Conservation (phyloP, 2,888 invertebrate genomes). For the Thelaira solivaga region DNA sequence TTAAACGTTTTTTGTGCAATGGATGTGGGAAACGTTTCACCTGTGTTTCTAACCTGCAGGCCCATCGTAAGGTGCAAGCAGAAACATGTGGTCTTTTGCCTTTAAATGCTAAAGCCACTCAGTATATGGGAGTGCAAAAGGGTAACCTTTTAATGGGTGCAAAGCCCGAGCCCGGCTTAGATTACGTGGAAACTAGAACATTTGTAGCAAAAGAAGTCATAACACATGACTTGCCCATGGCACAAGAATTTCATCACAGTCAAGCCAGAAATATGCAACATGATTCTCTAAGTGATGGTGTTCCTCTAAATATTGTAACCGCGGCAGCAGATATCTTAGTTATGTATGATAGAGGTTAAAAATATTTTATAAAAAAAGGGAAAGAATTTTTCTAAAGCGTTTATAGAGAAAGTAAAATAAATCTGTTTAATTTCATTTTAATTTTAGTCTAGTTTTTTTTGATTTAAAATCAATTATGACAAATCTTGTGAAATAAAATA, state of each 20-base stretch:
- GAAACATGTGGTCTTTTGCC: conserved; percentile 77
- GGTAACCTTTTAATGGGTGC: conserved; percentile 73
- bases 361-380: no score
- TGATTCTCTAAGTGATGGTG: conserved; percentile 49
- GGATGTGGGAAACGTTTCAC: conserved; percentile 79
- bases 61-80: conserved; percentile 78
- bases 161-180: conserved; percentile 74
- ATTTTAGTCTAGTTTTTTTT: not conserved
- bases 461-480: conserved; percentile 11
- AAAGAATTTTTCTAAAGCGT: not conserved
- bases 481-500: no score
- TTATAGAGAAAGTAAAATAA: not conserved
- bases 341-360: conserved; percentile 41
- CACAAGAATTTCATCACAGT: not conserved
- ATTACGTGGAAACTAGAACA: conserved; percentile 72
- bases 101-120: conserved; percentile 74
- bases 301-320: conserved; percentile 47
- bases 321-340: conserved; percentile 45
- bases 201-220: conserved; percentile 72
- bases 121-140: conserved; percentile 75
- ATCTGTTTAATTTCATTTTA: not conserved
- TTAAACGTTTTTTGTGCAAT: conserved; percentile 78
- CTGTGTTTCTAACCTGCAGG: conserved; percentile 78
- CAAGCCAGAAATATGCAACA: conserved; percentile 25
- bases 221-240: conserved; percentile 69